A percentile compares a stretch with the other conserved stretches of the same genome.
Evolutionary conservation across 2,888 invertebrate species (phyloP).

Genomic region (Cerastis rubricosa): DNA sequence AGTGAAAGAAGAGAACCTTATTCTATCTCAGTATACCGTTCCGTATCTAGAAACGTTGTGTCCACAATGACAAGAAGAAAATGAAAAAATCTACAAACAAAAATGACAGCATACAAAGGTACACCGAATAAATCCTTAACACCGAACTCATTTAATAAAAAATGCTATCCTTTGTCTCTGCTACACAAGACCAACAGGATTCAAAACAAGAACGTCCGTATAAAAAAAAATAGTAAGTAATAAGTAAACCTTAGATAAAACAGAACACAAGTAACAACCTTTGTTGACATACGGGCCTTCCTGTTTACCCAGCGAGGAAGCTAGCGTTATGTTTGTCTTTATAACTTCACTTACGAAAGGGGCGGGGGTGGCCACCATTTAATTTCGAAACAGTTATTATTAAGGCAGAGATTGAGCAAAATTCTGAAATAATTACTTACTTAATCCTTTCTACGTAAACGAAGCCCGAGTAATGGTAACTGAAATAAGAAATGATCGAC

Average conservation of each 20-base stretch:
- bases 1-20: no score
- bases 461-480: not conserved
- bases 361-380: conserved; percentile 18
- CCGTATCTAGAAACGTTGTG: not conserved
- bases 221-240: conserved; percentile 2
- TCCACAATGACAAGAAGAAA: not conserved
- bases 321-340: conserved; percentile 52
- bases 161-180: not conserved
- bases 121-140: not conserved
- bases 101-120: not conserved
- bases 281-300: conserved; percentile 50
- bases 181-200: not conserved
- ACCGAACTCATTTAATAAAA: not conserved
- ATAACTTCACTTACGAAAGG: conserved; percentile 40
- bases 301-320: conserved; percentile 51
- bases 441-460: not conserved
- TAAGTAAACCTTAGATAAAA: conserved; percentile 27
- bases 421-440: not conserved
- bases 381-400: conserved; percentile 18
- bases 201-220: not conserved
- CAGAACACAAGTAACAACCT: conserved; percentile 17
- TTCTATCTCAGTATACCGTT: not conserved
- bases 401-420: not conserved
- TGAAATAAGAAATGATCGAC: not conserved
- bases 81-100: not conserved